Percentiles rank a stretch among this genome's conserved stretches.
These are phyloP conservation scores for Garra rufa DNA, from an alignment of 2,113 vertebrate genomes.

Conservation along the genomic window DNA sequence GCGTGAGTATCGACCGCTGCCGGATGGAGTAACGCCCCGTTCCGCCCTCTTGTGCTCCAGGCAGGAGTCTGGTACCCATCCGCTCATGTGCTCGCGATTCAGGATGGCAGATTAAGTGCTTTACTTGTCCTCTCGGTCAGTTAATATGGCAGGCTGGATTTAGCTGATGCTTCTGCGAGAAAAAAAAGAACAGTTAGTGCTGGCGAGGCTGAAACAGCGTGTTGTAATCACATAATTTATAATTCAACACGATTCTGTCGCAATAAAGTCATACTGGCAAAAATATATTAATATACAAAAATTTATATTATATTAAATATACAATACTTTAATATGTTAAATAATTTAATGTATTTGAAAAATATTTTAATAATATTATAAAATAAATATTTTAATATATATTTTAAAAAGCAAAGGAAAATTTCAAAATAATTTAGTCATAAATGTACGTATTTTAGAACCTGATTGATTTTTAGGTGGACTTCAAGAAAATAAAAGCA, in stretches of 20 bases:
- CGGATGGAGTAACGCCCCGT: constrained; percentile 48
- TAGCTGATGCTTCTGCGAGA: constrained; percentile 51
- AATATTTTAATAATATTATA: no score
- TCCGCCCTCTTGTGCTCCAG: constrained; percentile 37
- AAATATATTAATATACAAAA: no score
- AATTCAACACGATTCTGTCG: neutral
- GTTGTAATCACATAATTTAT: neutral
- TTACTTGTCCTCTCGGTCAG: constrained; percentile 68
- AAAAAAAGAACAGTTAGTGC: neutral
- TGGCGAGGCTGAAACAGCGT: neutral
- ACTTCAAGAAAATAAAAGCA: neutral
- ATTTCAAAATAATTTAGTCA: no score
- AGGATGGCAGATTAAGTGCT: constrained; percentile 81
- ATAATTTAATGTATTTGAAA: neutral
- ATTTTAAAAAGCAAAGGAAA: no score
- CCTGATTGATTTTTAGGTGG: neutral
- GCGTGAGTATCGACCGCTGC: constrained; percentile 52
- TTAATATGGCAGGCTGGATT: constrained; percentile 63
- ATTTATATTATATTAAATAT: no score
- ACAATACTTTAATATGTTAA: no score
- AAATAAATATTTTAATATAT: no score
- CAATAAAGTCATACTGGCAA: neutral
- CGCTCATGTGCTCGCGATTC: constrained; percentile 68
- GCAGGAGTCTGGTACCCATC: constrained; percentile 57
- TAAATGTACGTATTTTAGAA: neutral